phyloP scores from a whole-genome alignment of 2,113 vertebrate species.

The Urocolius indicus region DNA sequence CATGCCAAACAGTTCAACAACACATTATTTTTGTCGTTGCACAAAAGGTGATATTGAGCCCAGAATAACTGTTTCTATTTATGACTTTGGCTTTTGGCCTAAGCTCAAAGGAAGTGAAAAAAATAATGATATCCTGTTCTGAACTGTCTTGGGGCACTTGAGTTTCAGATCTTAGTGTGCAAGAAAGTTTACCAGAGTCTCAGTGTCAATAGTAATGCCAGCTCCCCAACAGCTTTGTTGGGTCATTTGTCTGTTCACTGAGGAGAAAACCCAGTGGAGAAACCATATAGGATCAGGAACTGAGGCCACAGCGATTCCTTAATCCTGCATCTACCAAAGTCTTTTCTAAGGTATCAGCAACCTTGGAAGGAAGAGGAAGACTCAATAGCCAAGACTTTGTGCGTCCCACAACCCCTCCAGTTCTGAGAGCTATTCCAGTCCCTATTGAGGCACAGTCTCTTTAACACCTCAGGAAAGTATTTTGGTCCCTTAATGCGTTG shows the following conservation, averaged over 20 bases:
- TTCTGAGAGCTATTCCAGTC: background rate
- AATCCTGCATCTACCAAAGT: background rate
- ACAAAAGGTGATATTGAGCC: conserved; percentile 66
- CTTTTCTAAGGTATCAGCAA: background rate
- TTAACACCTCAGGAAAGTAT: background rate
- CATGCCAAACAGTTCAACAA: conserved; percentile 61
- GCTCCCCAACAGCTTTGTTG: background rate
- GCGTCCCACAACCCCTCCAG: background rate
- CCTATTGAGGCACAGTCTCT: background rate
- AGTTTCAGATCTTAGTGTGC: conserved; percentile 13
- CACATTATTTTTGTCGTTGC: conserved; percentile 65
- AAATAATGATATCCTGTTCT: conserved; percentile 42
- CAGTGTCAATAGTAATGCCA: background rate
- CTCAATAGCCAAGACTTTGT: background rate
- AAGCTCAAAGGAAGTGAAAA: conserved; percentile 48
- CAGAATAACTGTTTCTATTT: conserved; percentile 63
- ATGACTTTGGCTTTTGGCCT: conserved; percentile 61
- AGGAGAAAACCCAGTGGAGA: background rate
- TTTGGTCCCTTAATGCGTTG: background rate
- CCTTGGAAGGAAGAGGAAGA: background rate
- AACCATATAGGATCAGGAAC: background rate
- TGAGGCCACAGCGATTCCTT: background rate
- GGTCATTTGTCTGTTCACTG: background rate
- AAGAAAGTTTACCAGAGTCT: background rate
- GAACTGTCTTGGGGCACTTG: conserved; percentile 25